A percentile compares a stretch with the other conserved stretches of the same genome.
These are phyloP conservation scores for Xylota segnis DNA, from an alignment of 2,888 invertebrate species.

Conservation along the genomic window DNA sequence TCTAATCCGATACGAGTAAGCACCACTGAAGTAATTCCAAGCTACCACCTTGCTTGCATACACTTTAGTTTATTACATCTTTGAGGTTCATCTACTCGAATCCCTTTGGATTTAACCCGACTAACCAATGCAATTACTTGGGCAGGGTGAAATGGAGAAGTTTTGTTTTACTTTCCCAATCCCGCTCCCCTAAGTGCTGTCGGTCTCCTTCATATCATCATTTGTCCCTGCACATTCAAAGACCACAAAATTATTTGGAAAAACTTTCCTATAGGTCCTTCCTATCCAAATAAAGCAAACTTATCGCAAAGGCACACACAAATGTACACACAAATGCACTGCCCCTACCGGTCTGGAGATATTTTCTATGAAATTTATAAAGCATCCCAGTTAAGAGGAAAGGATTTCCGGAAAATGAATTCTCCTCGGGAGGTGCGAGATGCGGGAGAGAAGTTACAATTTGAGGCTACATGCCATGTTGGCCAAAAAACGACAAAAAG, in stretches of 20 bases:
- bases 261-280: slow-evolving; percentile 23
- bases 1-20: not conserved
- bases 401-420: not conserved
- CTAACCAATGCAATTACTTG: slow-evolving; percentile 21
- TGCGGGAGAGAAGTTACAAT: not conserved
- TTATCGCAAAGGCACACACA: not conserved
- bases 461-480: not conserved
- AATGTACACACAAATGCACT: not conserved
- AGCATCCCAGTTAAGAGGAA: not conserved
- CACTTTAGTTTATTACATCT: not conserved
- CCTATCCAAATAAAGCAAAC: not conserved
- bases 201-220: not conserved
- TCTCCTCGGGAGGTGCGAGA: too few species aligned
- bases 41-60: not conserved
- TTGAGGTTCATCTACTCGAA: not conserved
- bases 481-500: not conserved
- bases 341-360: not conserved
- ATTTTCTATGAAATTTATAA: slow-evolving; percentile 10
- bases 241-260: slow-evolving; percentile 28
- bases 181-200: not conserved
- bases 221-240: slow-evolving; percentile 19
- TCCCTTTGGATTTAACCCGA: not conserved
- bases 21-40: not conserved
- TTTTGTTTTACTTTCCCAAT: not conserved
- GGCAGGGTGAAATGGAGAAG: not conserved